Evolutionary conservation across 2,888 invertebrate species (phyloP).

Genomic region (Sceliomorpha sp.): DNA sequence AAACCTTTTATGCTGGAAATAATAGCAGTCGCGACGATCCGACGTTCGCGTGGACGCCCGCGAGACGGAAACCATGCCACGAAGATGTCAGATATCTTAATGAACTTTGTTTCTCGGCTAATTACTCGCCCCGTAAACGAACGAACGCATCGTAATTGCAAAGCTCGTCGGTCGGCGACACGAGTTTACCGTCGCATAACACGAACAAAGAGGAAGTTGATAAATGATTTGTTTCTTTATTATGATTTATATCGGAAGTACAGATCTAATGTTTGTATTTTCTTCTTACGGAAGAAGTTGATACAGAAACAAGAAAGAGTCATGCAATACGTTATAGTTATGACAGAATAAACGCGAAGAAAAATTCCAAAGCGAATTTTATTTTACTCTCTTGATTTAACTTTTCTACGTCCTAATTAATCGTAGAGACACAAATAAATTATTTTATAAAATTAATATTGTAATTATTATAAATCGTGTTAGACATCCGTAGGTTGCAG

Average conservation of each 20-base stretch:
- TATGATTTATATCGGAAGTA: conserved; percentile 21
- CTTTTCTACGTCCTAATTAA: too few relatives aligned
- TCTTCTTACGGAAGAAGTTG: too few relatives aligned
- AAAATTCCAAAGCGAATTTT: too few relatives aligned
- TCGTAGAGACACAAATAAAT: too few relatives aligned
- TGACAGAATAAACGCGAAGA: too few relatives aligned
- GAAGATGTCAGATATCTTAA: conserved; percentile 63
- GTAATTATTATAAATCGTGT: too few relatives aligned
- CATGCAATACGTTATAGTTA: too few relatives aligned
- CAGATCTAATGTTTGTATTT: conserved; percentile 17
- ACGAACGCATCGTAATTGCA: conserved; percentile 50
- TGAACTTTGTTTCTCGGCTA: conserved; percentile 64
- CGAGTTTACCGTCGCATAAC: conserved; percentile 33
- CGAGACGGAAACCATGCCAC: conserved; percentile 55
- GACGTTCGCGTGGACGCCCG: conserved; percentile 55
- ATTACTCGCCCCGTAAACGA: conserved; percentile 59
- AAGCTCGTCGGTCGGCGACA: conserved; percentile 51
- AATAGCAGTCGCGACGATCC: conserved; percentile 25
- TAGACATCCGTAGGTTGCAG: too few relatives aligned
- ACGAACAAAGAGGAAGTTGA: conserved; percentile 25
- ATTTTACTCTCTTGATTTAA: too few relatives aligned
- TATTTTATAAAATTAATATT: too few relatives aligned
- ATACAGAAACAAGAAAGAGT: too few relatives aligned
- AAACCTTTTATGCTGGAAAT: conserved; percentile 39
- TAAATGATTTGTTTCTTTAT: conserved; percentile 48